Percentiles rank a stretch among this genome's conserved stretches.
phyloP scores from a whole-genome alignment of 2,888 invertebrate genomes.

The Athalia circularis region DNA sequence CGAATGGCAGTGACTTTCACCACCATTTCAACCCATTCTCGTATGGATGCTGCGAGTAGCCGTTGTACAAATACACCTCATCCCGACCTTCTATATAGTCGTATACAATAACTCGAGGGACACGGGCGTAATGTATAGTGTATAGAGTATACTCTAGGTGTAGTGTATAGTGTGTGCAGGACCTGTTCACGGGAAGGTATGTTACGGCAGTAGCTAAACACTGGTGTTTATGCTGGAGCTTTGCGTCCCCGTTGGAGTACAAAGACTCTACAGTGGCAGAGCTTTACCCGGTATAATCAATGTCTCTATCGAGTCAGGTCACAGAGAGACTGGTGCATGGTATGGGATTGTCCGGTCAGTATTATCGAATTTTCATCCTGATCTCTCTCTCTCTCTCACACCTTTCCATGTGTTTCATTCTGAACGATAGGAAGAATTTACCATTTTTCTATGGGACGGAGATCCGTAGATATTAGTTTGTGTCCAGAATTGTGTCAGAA shows the following conservation, averaged over 20 bases:
- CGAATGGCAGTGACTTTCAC: slow-evolving; percentile 43
- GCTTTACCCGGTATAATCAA: slow-evolving; percentile 29
- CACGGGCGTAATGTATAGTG: slow-evolving; percentile 6
- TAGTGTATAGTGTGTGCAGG: background rate
- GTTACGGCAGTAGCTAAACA: slow-evolving; percentile 32
- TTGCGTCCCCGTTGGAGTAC: background rate
- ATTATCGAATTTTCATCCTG: background rate
- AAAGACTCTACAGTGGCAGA: slow-evolving; percentile 21
- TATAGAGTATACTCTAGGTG: background rate
- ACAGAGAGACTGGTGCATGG: background rate
- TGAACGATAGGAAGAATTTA: too few species aligned
- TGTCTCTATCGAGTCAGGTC: slow-evolving; percentile 2
- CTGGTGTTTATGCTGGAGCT: slow-evolving; percentile 39
- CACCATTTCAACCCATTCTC: background rate
- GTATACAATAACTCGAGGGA: background rate
- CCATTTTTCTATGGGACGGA: too few species aligned
- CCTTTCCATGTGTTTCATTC: too few species aligned
- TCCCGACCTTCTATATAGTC: background rate
- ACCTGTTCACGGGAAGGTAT: slow-evolving; percentile 1
- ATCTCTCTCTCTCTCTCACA: too few species aligned
- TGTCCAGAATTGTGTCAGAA: too few species aligned
- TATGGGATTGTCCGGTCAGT: slow-evolving; percentile 12
- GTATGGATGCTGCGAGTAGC: slow-evolving; percentile 3
- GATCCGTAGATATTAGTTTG: too few species aligned
- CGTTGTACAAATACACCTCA: slow-evolving; percentile 36